Conservation (phyloP, 2,888 invertebrate species). For the Lapara coniferarum region DNA sequence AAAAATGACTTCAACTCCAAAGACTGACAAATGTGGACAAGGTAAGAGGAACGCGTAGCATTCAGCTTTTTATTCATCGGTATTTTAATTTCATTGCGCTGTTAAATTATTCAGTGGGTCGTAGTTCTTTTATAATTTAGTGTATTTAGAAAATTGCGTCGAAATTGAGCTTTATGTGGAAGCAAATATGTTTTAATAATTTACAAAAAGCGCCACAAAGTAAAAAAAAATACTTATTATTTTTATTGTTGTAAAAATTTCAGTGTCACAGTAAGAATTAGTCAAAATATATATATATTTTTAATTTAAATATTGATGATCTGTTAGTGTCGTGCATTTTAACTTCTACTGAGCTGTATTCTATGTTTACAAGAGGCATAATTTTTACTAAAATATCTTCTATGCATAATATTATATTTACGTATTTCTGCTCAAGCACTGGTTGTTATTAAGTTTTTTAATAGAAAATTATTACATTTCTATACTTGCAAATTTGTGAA, state of each 20-base stretch:
- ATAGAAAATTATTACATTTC: neutral
- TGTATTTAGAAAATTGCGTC: neutral
- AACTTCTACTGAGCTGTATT: neutral
- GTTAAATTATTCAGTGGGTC: slow-evolving; percentile 30
- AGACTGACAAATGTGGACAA: slow-evolving; percentile 79
- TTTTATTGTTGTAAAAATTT: neutral
- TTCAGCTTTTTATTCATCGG: slow-evolving; percentile 23
- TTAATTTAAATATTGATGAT: too few species aligned
- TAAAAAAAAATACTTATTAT: neutral
- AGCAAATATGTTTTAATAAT: neutral
- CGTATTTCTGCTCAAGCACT: too few species aligned
- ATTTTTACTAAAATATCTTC: too few species aligned
- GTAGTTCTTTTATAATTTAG: slow-evolving; percentile 10
- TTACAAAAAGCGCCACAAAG: too few species aligned
- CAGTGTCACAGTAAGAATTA: too few species aligned
- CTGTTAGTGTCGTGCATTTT: neutral
- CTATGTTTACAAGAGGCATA: neutral
- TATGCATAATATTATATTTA: too few species aligned
- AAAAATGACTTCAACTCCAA: slow-evolving; percentile 80
- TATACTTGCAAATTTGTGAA: neutral
- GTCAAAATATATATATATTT: too few species aligned
- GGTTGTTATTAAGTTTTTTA: neutral
- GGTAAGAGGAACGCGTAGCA: slow-evolving; percentile 57
- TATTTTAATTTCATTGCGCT: slow-evolving; percentile 30
- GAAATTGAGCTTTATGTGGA: neutral